Conservation (phyloP, 1,140 invertebrate genomes). For the Cydia strobilella region DNA sequence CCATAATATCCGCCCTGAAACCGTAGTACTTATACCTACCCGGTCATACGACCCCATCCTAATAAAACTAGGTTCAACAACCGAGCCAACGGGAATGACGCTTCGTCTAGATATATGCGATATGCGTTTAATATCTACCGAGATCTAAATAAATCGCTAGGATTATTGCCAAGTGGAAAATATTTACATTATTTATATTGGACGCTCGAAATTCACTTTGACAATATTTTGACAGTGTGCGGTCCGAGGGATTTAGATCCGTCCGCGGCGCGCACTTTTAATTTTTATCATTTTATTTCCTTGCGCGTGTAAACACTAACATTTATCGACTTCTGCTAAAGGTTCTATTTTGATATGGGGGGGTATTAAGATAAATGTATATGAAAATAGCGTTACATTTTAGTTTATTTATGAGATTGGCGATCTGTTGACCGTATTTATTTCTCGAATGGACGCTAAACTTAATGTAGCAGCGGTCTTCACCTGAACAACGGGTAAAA, state of each 20-base stretch:
- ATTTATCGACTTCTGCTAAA: conserved; percentile 52
- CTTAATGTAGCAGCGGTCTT: background rate
- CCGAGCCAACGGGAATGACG: conserved; percentile 60
- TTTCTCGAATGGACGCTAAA: background rate
- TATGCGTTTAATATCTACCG: conserved; percentile 73
- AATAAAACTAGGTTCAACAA: conserved; percentile 74
- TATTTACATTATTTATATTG: conserved; percentile 74
- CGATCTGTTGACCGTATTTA: background rate
- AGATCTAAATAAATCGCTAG: conserved; percentile 78
- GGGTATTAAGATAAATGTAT: conserved; percentile 41
- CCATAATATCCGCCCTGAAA: conserved; percentile 45
- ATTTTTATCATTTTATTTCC: conserved; percentile 61
- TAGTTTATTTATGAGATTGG: conserved; percentile 33
- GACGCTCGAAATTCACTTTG: conserved; percentile 76
- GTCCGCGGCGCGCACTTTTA: conserved; percentile 43
- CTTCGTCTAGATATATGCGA: conserved; percentile 69
- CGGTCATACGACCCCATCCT: conserved; percentile 41
- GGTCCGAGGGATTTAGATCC: conserved; percentile 67
- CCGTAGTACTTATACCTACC: conserved; percentile 43
- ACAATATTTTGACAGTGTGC: conserved; percentile 78
- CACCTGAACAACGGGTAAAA: background rate
- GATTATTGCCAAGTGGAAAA: conserved; percentile 78
- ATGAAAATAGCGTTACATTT: conserved; percentile 9
- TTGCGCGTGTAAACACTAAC: conserved; percentile 42
- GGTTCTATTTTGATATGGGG: conserved; percentile 59